A percentile compares a stretch with the other conserved stretches of the same genome.
These are phyloP conservation scores for Polietes domitor DNA, from an alignment of 2,888 invertebrate species.

Conservation along the genomic window DNA sequence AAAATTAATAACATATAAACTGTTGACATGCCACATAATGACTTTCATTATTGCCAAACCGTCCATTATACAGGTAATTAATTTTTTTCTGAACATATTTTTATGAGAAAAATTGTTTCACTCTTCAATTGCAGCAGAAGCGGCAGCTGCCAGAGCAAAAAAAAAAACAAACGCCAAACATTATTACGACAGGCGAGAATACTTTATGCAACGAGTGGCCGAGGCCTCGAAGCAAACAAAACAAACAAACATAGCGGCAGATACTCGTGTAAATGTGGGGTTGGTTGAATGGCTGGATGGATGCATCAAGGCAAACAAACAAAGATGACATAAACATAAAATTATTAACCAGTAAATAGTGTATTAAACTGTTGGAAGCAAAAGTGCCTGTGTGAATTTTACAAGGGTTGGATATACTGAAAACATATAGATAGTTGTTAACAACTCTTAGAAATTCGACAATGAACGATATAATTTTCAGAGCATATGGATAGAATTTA, in stretches of 20 bases:
- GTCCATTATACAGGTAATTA: constrained; percentile 65
- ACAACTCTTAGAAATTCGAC: too few species aligned
- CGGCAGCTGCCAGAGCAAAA: not conserved
- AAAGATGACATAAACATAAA: constrained; percentile 54
- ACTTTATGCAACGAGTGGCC: too few species aligned
- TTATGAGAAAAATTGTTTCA: constrained; percentile 36
- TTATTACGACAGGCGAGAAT: not conserved
- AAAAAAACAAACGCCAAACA: constrained; percentile 6
- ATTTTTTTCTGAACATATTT: constrained; percentile 46
- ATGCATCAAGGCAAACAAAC: constrained; percentile 22
- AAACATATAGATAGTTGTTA: too few species aligned
- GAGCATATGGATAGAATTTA: too few species aligned
- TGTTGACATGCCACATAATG: constrained; percentile 67
- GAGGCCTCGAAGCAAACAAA: too few species aligned
- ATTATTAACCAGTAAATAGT: constrained; percentile 53
- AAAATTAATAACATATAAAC: constrained; percentile 66
- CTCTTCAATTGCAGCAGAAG: constrained; percentile 28
- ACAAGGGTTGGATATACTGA: too few species aligned
- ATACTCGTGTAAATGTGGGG: too few species aligned
- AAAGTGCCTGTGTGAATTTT: not conserved
- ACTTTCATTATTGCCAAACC: constrained; percentile 63
- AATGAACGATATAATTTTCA: too few species aligned
- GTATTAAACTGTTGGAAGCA: constrained; percentile 10
- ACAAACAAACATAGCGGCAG: too few species aligned
- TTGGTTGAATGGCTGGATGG: too few species aligned